These are phyloP conservation scores for Epinephelus awoara DNA, from an alignment of 2,797 vertebrate species.

Conservation along the genomic window DNA sequence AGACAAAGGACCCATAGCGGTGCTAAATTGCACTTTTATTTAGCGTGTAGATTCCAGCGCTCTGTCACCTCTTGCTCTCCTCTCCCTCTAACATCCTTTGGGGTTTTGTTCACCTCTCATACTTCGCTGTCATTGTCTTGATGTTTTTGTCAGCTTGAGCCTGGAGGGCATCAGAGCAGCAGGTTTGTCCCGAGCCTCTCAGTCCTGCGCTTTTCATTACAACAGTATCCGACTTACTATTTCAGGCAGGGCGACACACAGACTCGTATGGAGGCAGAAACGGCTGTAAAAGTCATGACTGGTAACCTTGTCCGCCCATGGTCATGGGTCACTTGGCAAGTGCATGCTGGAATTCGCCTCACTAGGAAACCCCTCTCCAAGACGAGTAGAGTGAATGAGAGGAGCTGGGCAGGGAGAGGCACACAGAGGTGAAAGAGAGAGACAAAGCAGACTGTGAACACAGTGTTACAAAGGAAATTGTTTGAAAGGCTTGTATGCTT, in stretches of 20 bases:
- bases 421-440: conserved; percentile 70
- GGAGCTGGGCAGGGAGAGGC: conserved; percentile 64
- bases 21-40: conserved; percentile 75
- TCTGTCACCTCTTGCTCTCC: conserved; percentile 76
- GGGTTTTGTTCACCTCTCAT: conserved; percentile 87
- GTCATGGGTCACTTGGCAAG: conserved; percentile 87
- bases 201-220: conserved; percentile 73
- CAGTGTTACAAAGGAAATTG: conserved; percentile 62
- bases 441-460: conserved; percentile 76
- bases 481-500: conserved; percentile 57
- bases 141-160: conserved; percentile 95
- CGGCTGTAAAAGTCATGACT: conserved; percentile 82
- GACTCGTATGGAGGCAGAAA: conserved; percentile 74
- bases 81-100: conserved; percentile 76
- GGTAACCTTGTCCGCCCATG: conserved; percentile 81
- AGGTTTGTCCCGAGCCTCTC: conserved; percentile 88
- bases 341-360: conserved; percentile 84
- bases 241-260: conserved; percentile 74
- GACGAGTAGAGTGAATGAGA: conserved; percentile 73
- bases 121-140: conserved; percentile 95
- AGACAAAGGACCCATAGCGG: conserved; percentile 53
- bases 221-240: conserved; percentile 69
- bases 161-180: conserved; percentile 92
- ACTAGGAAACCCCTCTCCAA: conserved; percentile 82
- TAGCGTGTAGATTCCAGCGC: conserved; percentile 60